Base-by-base conservation (phyloP, 2,113 vertebrate species). In the Podarcis muralis region DNA sequence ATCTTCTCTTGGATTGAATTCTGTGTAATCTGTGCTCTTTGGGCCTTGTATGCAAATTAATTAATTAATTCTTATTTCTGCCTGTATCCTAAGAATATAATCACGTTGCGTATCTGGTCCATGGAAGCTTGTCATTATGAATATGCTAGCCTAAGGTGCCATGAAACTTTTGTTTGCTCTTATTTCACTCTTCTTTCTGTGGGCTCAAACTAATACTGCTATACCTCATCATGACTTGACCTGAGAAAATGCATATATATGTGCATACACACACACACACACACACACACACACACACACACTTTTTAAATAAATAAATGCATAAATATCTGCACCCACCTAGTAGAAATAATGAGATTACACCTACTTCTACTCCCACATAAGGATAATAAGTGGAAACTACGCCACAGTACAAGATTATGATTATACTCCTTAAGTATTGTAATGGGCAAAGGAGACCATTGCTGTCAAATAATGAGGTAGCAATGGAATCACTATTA, bases 291-390 rank as follows among this genome's bases (percentile, higher is more conserved):
- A 43, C 43, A 48, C 48, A 48, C 48, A 48, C 48, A 12, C 48
- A 48, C 48, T 2, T 12, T 53, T 53, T 53, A 53, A 53, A 53
- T 53, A 53, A 53, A 53, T 12, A 53, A 53, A 53, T 48, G 11
- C 9, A 48, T 91, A 87, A 85, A 86, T 76, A 94, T 87, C 89
- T 92, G 88, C 35, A 95, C 3, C 35, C 18, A 90, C 66, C 23
- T 62, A 91, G 75, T 91, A 85, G 82, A 81, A 92, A 93, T 93
- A 95, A 95, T 93, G 87, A 94, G 88, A 94, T 95, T 94, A 95
- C 2, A 93, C 78, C 23, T 91, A 93, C 84, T 91, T 83, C 76
- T 92, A 90, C 13, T 92, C 32, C 18, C 57, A 91, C 77, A 18
- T 88, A 85, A 83, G 59, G 69, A 88, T 91, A 93, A 92, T 89